Conservation (phyloP, 92 coral and sea anemone genomes). For the Virgularia gustaviana region DNA sequence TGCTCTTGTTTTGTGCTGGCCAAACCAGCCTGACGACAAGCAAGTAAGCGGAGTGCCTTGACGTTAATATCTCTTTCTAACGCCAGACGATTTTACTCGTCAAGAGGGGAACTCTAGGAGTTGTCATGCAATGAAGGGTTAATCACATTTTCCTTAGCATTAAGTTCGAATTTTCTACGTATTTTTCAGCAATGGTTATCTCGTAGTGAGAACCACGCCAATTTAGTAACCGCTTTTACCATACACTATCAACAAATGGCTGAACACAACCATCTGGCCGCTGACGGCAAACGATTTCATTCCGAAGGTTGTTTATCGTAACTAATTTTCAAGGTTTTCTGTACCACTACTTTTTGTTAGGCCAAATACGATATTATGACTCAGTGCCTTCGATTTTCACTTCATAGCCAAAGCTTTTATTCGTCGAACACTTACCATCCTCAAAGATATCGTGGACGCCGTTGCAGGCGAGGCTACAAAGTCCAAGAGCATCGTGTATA, state of each 20-base stretch:
- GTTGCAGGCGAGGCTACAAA: conserved; percentile 92
- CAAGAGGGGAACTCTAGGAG: no score
- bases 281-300: conserved; percentile 79
- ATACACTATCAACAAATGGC: conserved; percentile 66
- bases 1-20: conserved; percentile 93
- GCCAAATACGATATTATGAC: no score
- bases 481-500: conserved; percentile 81
- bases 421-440: conserved; percentile 67
- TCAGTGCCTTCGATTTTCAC: no score
- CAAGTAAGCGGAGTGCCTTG: no score
- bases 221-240: conserved; percentile 69
- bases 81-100: no score
- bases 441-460: conserved; percentile 74
- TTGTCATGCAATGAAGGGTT: background rate
- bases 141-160: background rate
- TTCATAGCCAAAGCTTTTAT: conserved; percentile 67
- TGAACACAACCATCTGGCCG: conserved; percentile 33
- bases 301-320: conserved; percentile 50
- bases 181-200: conserved; percentile 79
- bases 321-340: no score
- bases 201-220: conserved; percentile 80
- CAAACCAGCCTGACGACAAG: conserved; percentile 69
- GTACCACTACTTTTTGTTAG: no score
- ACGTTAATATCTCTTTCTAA: no score
- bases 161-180: background rate